Evolutionary conservation across 2,113 vertebrate genomes (phyloP), one percentile per base, ranked within the genome.

Genomic region (Callospermophilus lateralis): DNA sequence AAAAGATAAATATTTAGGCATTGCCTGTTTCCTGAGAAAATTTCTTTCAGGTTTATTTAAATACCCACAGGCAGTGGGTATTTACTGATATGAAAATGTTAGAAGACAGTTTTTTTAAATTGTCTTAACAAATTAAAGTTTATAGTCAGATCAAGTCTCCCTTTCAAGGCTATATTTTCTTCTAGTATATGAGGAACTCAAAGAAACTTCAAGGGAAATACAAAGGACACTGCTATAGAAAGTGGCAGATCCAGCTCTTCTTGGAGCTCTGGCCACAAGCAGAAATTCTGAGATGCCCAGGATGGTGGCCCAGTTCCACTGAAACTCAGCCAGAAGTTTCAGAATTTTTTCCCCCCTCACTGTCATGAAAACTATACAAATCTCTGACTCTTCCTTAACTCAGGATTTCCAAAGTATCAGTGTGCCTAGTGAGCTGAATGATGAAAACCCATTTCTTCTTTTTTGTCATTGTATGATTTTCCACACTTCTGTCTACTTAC

Each of bases 31-130:
- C 68, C 34, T 32, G 32, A 68, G 2, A 65, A 94, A 81, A 37
- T 22, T 15, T 67, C 89, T 73, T 86, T n/a, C 28, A 76, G 5
- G 34, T 84, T 80, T 81, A 24, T 55, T 94, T 12, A 4, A 80
- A 73, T 15, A 77, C 7, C 7, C 3, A 26, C 42, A 19, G 32
- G 45, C 37, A 90, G 88, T 86, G 6, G 20, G 32, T 80, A 79
- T 86, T 86, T 93, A 74, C 20, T 83, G n/a, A 55, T 51, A 76
- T 90, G 72, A 90, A 96, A 53, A 53, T 53, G 51, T 53, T 53
- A 76, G 42, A 79, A 76, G 63, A 32, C 17, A 68, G 30, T 45
- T 42, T 76, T 93, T 63, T 89, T 67, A 2, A 53, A 53, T 70
- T 93, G 39, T 37, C 94, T 86, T 94, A 68, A 58, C 11, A 84